Evolutionary conservation across 2,888 invertebrate species (phyloP).

Genomic region (Tribolium freemani): DNA sequence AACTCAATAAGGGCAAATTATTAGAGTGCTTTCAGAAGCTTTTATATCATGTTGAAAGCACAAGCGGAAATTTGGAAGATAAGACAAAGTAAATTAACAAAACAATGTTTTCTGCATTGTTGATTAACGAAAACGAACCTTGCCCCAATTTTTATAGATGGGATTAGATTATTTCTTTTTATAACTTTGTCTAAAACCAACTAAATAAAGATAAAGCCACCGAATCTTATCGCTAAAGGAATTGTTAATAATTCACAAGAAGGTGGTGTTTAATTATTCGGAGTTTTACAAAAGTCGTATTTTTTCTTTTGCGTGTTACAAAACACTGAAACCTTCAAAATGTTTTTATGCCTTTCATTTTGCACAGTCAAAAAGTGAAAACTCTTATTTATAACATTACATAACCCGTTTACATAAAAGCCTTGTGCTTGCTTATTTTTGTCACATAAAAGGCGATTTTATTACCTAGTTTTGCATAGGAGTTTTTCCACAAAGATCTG

Average conservation of each 20-base stretch:
- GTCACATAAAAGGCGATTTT: too few relatives aligned
- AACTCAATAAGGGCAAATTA: conserved; percentile 22
- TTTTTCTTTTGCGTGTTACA: not conserved
- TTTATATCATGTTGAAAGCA: conserved; percentile 15
- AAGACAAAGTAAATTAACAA: not conserved
- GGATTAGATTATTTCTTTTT: not conserved
- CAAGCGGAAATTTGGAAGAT: conserved; percentile 25
- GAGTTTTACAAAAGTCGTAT: not conserved
- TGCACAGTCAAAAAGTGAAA: not conserved
- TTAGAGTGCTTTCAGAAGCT: conserved; percentile 11
- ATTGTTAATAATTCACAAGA: not conserved
- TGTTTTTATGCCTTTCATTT: not conserved
- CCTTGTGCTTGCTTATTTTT: too few relatives aligned
- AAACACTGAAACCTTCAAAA: not conserved
- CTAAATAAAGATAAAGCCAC: not conserved
- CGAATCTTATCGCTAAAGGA: not conserved
- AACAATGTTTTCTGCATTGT: not conserved
- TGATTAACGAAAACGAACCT: not conserved
- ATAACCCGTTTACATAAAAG: too few relatives aligned
- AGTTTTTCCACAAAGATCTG: too few relatives aligned
- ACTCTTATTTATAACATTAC: too few relatives aligned
- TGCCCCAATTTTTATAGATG: not conserved
- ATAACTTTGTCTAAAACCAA: too few relatives aligned
- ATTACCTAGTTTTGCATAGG: too few relatives aligned
- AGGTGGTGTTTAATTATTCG: not conserved